Evolutionary conservation across 2,888 invertebrate species (phyloP).

Genomic region (Agonopterix alstromeriana): DNA sequence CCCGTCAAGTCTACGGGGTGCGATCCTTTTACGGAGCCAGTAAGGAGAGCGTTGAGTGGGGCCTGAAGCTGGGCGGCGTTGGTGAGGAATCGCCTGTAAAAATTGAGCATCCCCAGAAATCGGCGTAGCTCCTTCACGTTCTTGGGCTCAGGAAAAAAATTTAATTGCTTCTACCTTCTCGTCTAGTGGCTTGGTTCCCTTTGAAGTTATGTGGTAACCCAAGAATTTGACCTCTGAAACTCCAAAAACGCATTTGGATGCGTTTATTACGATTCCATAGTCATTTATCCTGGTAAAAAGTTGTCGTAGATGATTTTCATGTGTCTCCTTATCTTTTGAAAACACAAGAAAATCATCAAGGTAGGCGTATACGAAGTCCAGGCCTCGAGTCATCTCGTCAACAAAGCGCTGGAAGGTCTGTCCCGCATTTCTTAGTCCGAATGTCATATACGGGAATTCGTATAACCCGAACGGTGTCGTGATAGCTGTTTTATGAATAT

Average conservation of each 20-base stretch:
- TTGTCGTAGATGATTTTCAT: conserved; percentile 8
- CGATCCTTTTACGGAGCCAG: conserved; percentile 23
- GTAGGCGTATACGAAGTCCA: conserved; percentile 21
- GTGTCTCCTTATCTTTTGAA: conserved; percentile 9
- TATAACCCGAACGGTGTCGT: too few relatives aligned
- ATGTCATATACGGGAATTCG: conserved; percentile 27
- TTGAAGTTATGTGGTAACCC: conserved; percentile 12
- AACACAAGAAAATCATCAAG: conserved; percentile 30
- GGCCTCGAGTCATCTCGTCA: conserved; percentile 16
- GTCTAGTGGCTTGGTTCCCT: conserved; percentile 25
- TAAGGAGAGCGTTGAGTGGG: conserved; percentile 23
- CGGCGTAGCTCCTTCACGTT: conserved; percentile 11
- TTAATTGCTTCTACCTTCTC: conserved; percentile 21
- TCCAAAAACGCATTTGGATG: conserved; percentile 17
- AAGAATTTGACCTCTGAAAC: conserved; percentile 13
- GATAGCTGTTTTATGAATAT: too few relatives aligned
- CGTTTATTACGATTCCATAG: conserved; percentile 14
- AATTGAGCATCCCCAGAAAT: conserved; percentile 16
- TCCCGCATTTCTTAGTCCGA: conserved; percentile 42
- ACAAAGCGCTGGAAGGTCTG: conserved; percentile 44
- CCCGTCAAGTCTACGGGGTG: conserved; percentile 17
- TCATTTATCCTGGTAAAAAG: conserved; percentile 8
- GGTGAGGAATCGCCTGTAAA: conserved; percentile 24
- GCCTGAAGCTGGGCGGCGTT: conserved; percentile 29
- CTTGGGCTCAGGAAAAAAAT: conserved; percentile 9